Base-by-base conservation (phyloP, 2,113 vertebrate genomes). In the Sander lucioperca region DNA sequence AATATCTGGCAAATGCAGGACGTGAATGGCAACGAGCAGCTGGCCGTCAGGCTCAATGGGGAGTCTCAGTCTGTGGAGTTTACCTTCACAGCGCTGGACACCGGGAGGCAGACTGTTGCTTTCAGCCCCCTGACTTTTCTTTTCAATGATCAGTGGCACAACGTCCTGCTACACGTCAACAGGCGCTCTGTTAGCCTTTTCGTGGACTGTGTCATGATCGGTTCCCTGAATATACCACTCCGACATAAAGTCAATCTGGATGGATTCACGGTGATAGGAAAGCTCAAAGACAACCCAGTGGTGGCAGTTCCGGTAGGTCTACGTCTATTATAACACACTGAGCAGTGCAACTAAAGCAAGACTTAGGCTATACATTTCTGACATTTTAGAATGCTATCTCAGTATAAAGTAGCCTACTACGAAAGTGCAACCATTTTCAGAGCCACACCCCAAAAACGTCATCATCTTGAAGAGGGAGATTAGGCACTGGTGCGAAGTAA, bases 1-100 rank as follows among this genome's bases (percentile, higher is more conserved):
- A 97, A 92, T 88, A 94, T 98, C 74, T 98, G 97, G 97, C 96
- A 97, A 92, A 96, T 97, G 80, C 96, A 96, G 79, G 95, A 97
- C 81, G 92, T 94, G 59, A 94, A 93, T 59, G 96, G 96, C 64
- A 94, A 95, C 12, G 96, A 96, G 79, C 96, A 97, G 95, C 94
- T 97, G 64, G 94, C 96, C 11, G 90, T 98, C 82, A 92, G 95
- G 89, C 94, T 99, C 65, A 97, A 97, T 1, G 96, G 97, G 13
- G 94, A 94, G 86, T 89, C 94, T 19, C 93, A 95, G 87, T 96
- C 96, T 1, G 82, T 98, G 89, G 95, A 96, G 63, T 97, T 98
- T 79, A 95, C 95, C 16, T 97, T 97, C 74, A 95, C 94, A 50
- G 94, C 92, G 56, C 74, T 65, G 6, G 95, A 97, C 51, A 91